Evolutionary conservation across 2,113 vertebrate genomes (phyloP).

Genomic region (Manacus vitellinus): DNA sequence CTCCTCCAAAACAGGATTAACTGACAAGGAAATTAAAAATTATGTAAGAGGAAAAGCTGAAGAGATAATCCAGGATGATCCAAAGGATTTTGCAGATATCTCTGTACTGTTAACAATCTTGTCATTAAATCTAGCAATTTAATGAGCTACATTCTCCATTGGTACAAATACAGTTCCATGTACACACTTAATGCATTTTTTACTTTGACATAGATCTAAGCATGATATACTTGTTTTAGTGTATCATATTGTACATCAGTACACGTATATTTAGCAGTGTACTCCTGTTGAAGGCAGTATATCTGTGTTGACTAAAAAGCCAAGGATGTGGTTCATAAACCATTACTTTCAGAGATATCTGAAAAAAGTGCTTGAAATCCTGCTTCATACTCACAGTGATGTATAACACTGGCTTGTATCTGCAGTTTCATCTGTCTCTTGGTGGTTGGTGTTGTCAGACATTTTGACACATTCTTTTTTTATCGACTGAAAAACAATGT

Average conservation of each 20-base stretch:
- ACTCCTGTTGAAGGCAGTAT: neutral
- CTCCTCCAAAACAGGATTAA: conserved; percentile 33
- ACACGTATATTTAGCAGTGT: neutral
- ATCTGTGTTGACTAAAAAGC: neutral
- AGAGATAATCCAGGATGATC: conserved; percentile 61
- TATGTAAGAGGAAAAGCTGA: conserved; percentile 40
- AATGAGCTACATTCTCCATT: neutral
- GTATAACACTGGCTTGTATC: neutral
- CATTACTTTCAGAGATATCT: neutral
- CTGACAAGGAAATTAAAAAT: conserved; percentile 55
- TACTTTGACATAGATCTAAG: neutral
- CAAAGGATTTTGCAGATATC: conserved; percentile 41
- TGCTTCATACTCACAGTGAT: neutral
- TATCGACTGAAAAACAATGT: neutral
- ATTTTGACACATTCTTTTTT: conserved; percentile 1
- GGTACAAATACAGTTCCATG: neutral
- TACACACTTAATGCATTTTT: accelerated
- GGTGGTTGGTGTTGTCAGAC: neutral
- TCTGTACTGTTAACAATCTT: conserved; percentile 40
- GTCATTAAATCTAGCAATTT: conserved; percentile 38
- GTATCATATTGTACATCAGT: neutral
- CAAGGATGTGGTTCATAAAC: neutral
- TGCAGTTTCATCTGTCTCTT: conserved; percentile 15
- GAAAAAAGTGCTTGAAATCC: conserved; percentile 3
- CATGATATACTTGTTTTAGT: neutral